phyloP scores from a whole-genome alignment of 2,888 invertebrate species.

The Gymnoscelis rufifasciata region DNA sequence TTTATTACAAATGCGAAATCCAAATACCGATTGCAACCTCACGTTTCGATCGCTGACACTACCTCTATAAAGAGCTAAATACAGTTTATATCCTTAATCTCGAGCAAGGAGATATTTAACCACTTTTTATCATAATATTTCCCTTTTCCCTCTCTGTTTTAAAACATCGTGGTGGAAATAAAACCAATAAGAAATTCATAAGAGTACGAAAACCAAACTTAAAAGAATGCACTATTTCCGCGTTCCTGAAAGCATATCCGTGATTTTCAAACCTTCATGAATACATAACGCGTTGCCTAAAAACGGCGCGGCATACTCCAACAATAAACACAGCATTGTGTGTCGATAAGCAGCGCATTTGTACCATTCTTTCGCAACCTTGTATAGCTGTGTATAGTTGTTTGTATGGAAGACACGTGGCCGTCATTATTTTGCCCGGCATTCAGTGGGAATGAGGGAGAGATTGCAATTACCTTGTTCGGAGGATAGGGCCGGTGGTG shows the following conservation, averaged over 20 bases:
- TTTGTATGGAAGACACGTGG: constrained; percentile 39
- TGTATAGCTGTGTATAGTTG: constrained; percentile 11
- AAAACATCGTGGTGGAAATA: no score
- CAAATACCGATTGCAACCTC: no score
- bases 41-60: no score
- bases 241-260: constrained; percentile 10
- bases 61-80: no score
- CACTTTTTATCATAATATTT: no score
- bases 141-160: no score
- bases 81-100: no score
- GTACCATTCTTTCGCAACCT: constrained; percentile 33
- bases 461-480: constrained; percentile 54
- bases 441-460: constrained; percentile 26
- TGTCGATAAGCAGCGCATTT: constrained; percentile 27
- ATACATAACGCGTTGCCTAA: constrained; percentile 34
- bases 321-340: constrained; percentile 42
- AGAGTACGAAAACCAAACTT: neutral
- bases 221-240: constrained; percentile 4
- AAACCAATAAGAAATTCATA: neutral
- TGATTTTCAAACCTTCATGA: constrained; percentile 36
- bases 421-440: constrained; percentile 40
- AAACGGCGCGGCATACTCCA: constrained; percentile 32
- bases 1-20: no score
- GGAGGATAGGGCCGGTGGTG: constrained; percentile 66
- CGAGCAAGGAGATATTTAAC: no score